Evolutionary conservation across 1,140 invertebrate species (phyloP), one percentile per base, ranked within the genome.

Genomic region (Eurosta solidaginis): DNA sequence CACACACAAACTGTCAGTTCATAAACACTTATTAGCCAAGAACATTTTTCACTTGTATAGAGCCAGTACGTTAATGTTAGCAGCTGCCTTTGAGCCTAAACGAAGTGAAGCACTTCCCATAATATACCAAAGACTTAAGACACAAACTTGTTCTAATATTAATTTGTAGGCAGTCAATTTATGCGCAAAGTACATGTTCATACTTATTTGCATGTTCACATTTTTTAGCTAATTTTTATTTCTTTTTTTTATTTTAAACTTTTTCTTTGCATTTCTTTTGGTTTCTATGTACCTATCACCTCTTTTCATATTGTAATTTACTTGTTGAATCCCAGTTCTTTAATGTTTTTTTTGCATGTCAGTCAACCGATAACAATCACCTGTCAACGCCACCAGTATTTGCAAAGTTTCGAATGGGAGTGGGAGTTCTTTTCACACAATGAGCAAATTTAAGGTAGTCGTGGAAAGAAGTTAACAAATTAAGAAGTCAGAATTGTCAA

Each of bases 91-190:
- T 4, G 7, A 3, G 20, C 12, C 3, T 25, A 27, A 59, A 10
- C 20, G 52, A 17, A 68, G 12, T 10, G n/a, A 40, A 20, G 33
- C 17, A 68, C 36, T 40, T 17, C 36, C 59, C 42, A 25, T n/a
- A 14, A 17, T 22, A 74, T 45, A 75, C 73, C 2, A 45, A 75
- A 45, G 73, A 75, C 44, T 75, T 49, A 29, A 27, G 73, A 7
- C 73, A 47, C 73, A 47, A 75, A 75, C 73, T 75, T 75, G 42
- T 49, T 47, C 68, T 25, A 27, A 29, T 29, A 59, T 59, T 59
- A 59, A 17, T 29, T 59, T 27, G 54, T 59, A 29, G 54, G 29
- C 4, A 33, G 54, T 36, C 3, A 12, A 36, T 33, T 29, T 33
- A n/a, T n/a, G n/a, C n/a, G 29, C 54, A 59, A 59, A 59, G 29